Percentiles rank a stretch among this genome's conserved stretches.
Conservation (phyloP, 2,888 invertebrate genomes). For the Plusia festucae region DNA sequence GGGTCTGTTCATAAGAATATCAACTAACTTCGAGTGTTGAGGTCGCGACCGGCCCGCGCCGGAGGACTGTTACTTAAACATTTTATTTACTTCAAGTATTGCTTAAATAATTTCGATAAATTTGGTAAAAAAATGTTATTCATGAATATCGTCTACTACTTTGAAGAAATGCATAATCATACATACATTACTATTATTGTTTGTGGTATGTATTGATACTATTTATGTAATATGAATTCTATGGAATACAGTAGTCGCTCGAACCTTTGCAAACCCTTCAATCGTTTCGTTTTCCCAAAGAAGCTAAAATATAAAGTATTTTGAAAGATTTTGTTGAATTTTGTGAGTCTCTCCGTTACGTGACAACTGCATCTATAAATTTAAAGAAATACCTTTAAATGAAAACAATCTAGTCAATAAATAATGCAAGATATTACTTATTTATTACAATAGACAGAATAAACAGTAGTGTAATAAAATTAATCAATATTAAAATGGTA, state of each 20-base stretch:
- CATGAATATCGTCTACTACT: too few species aligned
- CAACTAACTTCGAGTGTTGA: background rate
- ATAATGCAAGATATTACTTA: background rate
- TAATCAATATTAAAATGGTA: background rate
- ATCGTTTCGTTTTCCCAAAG: too few species aligned
- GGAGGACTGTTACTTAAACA: too few species aligned
- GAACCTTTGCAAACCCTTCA: too few species aligned
- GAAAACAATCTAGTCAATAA: background rate
- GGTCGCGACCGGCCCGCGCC: background rate
- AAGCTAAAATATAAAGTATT: background rate
- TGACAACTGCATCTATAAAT: background rate
- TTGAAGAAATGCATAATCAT: too few species aligned
- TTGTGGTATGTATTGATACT: too few species aligned
- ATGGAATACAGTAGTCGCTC: too few species aligned
- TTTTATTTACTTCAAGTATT: too few species aligned
- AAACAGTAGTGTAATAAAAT: slow-evolving; percentile 1
- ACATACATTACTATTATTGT: too few species aligned
- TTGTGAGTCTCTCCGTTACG: background rate
- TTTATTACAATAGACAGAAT: background rate
- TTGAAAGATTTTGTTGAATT: background rate
- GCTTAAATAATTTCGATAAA: too few species aligned
- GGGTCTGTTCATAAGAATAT: slow-evolving; percentile 7
- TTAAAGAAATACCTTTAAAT: background rate
- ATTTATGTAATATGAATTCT: too few species aligned
- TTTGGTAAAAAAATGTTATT: too few species aligned